A percentile compares a stretch with the other conserved stretches of the same genome.
phyloP scores from a whole-genome alignment of 1,140 invertebrate genomes.

The Hylaeus volcanicus region DNA sequence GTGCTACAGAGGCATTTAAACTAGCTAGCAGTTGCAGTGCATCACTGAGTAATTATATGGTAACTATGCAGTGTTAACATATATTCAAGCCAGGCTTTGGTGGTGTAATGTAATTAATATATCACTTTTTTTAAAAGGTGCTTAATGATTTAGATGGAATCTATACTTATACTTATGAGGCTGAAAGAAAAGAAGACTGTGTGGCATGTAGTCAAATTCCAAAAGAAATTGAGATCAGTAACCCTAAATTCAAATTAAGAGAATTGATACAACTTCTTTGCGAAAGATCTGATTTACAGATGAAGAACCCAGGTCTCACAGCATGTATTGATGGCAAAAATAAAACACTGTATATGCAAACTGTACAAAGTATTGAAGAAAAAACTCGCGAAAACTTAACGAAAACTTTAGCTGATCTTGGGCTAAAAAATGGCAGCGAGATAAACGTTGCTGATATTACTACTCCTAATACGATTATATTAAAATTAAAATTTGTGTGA shows the following conservation, averaged over 20 bases:
- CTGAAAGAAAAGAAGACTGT: conserved; percentile 92
- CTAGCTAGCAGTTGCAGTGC: conserved; percentile 94
- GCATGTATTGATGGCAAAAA: conserved; percentile 90
- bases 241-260: conserved; percentile 88
- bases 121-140: conserved; percentile 77
- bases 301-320: conserved; percentile 92
- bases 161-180: conserved; percentile 97
- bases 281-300: conserved; percentile 88
- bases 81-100: background rate
- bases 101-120: background rate
- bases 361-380: conserved; percentile 93
- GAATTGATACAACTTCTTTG: conserved; percentile 91
- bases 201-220: conserved; percentile 91
- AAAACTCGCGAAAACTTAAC: conserved; percentile 92
- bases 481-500: conserved; percentile 84
- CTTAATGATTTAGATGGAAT: conserved; percentile 98
- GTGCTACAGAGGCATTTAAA: conserved; percentile 98
- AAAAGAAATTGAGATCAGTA: conserved; percentile 86
- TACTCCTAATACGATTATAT: conserved; percentile 88
- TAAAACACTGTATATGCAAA: conserved; percentile 96
- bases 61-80: conserved; percentile 40
- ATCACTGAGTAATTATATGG: conserved; percentile 97
- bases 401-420: conserved; percentile 92
- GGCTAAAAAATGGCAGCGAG: conserved; percentile 89
- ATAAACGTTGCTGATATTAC: conserved; percentile 95